Evolutionary conservation across 1,140 invertebrate species (phyloP).

Genomic region (Drosophila orena): DNA sequence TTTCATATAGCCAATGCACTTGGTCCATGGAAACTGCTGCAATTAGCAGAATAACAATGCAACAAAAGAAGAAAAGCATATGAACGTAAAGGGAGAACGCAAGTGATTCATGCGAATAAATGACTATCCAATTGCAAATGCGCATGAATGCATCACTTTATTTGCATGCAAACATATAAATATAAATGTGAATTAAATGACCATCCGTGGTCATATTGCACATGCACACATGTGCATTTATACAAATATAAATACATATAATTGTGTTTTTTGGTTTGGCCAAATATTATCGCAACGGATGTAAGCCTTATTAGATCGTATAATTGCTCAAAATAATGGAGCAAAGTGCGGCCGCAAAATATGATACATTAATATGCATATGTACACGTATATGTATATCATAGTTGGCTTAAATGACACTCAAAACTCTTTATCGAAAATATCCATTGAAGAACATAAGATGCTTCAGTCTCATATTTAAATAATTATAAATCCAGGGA

Average conservation of each 20-base stretch:
- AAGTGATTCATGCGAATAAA: constrained; percentile 38
- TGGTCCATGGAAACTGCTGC: constrained; percentile 21
- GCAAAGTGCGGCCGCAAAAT: background rate
- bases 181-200: background rate
- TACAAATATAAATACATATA: background rate
- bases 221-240: background rate
- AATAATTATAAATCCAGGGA: too few relatives aligned
- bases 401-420: background rate
- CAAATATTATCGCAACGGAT: constrained; percentile 32
- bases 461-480: too few relatives aligned
- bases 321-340: constrained; percentile 15
- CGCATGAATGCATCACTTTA: constrained; percentile 6
- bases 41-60: constrained; percentile 26
- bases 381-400: background rate
- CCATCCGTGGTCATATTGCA: background rate
- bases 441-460: background rate
- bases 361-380: background rate
- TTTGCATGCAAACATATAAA: background rate
- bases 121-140: constrained; percentile 12
- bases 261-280: background rate
- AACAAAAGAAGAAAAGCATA: constrained; percentile 23
- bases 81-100: constrained; percentile 14
- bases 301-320: constrained; percentile 37
- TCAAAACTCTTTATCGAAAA: too few relatives aligned
- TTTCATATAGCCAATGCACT: constrained; percentile 5